phyloP scores from a whole-genome alignment of 2,797 vertebrate species.

The Trematomus bernacchii region DNA sequence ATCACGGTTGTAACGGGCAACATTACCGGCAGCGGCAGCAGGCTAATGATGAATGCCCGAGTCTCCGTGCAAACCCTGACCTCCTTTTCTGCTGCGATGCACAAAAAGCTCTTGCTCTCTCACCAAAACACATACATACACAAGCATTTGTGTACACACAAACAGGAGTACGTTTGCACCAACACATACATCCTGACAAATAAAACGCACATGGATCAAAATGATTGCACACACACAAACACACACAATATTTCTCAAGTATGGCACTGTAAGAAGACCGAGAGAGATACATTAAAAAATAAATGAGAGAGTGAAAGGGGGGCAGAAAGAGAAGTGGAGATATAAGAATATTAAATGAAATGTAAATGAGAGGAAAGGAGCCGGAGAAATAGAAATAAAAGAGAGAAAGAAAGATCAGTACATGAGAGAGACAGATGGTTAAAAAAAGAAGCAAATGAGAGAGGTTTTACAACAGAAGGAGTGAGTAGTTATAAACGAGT shows the following conservation, averaged over 20 bases:
- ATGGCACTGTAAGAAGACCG: constrained; percentile 22
- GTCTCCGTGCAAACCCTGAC: constrained; percentile 85
- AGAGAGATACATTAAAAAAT: constrained; percentile 11
- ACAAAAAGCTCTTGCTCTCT: constrained; percentile 77
- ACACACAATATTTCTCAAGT: constrained; percentile 2
- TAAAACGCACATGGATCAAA: constrained; percentile 22
- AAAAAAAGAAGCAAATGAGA: constrained; percentile 49
- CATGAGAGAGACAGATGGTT: constrained; percentile 63
- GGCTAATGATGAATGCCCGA: constrained; percentile 89
- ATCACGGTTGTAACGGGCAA: constrained; percentile 84
- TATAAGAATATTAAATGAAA: constrained; percentile 45
- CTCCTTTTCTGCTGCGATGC: constrained; percentile 87
- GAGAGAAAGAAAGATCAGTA: constrained; percentile 30
- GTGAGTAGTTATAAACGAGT: constrained; percentile 74
- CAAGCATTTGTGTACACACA: constrained; percentile 22
- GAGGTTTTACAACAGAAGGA: constrained; percentile 63
- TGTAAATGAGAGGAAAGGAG: constrained; percentile 64
- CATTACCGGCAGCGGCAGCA: constrained; percentile 84
- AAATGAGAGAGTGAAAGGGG: constrained; percentile 29
- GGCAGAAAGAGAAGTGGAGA: constrained; percentile 20
- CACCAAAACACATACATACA: constrained; percentile 48
- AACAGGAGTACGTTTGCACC: constrained; percentile 19
- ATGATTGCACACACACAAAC: not conserved
- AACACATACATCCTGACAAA: constrained; percentile 23
- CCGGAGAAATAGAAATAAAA: constrained; percentile 50